Base-by-base conservation (phyloP, 2,113 vertebrate species). In the Sterna hirundo region DNA sequence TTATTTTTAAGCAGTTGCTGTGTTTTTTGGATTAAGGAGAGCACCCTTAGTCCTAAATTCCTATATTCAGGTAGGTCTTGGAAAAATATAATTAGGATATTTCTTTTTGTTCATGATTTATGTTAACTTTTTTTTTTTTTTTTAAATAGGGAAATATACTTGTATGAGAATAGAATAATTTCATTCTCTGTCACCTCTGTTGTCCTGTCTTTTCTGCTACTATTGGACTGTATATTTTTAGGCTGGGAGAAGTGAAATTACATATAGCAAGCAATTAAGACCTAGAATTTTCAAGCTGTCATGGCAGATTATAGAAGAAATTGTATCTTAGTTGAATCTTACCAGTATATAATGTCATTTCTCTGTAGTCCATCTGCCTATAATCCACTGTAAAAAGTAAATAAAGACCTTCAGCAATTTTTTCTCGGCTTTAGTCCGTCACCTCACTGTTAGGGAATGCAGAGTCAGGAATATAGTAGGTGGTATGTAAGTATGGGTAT, bases 191-290 rank as follows among this genome's bases (percentile, higher is more conserved):
- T 64, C 55, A 78, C 13, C 3, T 90, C 36, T 72, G 20, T 29
- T 83, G 61, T 92, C 25, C 38, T 89, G 27, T 62, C 62, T 90
- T 95, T 94, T 92, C 76, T 95, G 51, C 46, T 93, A 11, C 29
- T 88, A 30, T 71, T 81, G 36, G 6, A 58, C 15, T 44, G 4
- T n/a, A 22, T 62, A 65, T 76, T 93, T 96, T 94, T 76, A 91
- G 64, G 71, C 9, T 52, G 6, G 11, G 11, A 75, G 27, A 80
- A 83, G 40, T 27, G 55, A 93, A 93, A 96, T 93, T 85, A 85
- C 71, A 90, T 62, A 74, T 40, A 92, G 32, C 57, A 81, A 83
- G 68, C 60, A 96, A 94, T 96, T 96, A 91, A 93, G 64, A 87
- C 26, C 57, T 90, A 86, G 75, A 83, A 94, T 87, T 86, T 94